These are phyloP conservation scores for Penaeus indicus DNA, from an alignment of 1,140 invertebrate species.

Conservation along the genomic window DNA sequence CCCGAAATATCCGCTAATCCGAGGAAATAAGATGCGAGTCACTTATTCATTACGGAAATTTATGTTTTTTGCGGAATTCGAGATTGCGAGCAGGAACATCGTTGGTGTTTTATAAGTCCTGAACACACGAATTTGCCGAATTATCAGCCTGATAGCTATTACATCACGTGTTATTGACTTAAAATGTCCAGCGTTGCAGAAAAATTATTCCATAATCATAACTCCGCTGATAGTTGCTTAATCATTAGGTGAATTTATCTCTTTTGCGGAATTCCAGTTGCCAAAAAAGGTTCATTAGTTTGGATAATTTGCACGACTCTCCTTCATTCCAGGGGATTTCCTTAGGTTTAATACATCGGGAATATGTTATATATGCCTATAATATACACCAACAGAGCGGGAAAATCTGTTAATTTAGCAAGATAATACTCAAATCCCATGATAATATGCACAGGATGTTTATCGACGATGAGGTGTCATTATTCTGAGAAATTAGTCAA, in stretches of 20 bases:
- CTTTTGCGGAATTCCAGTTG: slow-evolving; percentile 12
- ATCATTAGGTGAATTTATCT: slow-evolving; percentile 35
- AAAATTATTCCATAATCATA: slow-evolving; percentile 35
- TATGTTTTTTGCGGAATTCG: too few relatives aligned
- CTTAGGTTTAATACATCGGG: too few relatives aligned
- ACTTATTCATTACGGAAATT: slow-evolving; percentile 39
- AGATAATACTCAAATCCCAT: too few relatives aligned
- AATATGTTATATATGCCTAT: too few relatives aligned
- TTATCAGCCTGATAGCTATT: slow-evolving; percentile 17
- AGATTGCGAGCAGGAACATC: too few relatives aligned
- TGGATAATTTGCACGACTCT: background rate
- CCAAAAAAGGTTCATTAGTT: slow-evolving; percentile 24
- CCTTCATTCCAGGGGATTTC: too few relatives aligned
- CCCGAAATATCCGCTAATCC: slow-evolving; percentile 44
- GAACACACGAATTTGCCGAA: slow-evolving; percentile 31
- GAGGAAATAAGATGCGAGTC: slow-evolving; percentile 24
- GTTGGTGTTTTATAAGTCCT: too few relatives aligned
- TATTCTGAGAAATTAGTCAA: too few relatives aligned
- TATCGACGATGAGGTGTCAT: too few relatives aligned
- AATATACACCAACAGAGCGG: too few relatives aligned
- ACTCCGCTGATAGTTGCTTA: slow-evolving; percentile 36
- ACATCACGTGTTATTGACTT: slow-evolving; percentile 43
- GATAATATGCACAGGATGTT: too few relatives aligned
- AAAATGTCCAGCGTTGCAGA: slow-evolving; percentile 30
- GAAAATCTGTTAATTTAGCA: too few relatives aligned